A percentile compares a stretch with the other conserved stretches of the same genome.
Evolutionary conservation across 2,113 vertebrate species (phyloP).

Genomic region (Osmerus eperlanus): DNA sequence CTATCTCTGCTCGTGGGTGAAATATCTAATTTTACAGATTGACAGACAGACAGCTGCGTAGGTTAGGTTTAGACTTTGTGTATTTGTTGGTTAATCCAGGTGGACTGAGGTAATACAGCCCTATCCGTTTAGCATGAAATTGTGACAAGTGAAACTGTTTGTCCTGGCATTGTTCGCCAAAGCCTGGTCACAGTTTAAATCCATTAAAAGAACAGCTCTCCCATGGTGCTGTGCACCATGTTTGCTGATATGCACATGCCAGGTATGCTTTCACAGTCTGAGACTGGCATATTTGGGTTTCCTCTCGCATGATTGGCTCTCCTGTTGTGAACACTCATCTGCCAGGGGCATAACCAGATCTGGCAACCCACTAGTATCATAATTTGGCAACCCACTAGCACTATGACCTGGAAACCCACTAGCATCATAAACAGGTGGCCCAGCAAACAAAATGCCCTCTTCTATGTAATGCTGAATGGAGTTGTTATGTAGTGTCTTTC

Average conservation of each 20-base stretch:
- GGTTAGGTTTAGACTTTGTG: slow-evolving; percentile 9
- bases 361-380: slow-evolving; percentile 15
- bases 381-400: background rate
- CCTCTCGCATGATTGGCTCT: background rate
- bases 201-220: slow-evolving; percentile 24
- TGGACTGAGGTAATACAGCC: slow-evolving; percentile 27
- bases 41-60: slow-evolving; percentile 19
- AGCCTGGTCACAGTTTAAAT: slow-evolving; percentile 21
- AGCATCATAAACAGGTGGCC: background rate
- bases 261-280: background rate
- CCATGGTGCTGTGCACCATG: background rate
- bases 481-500: background rate
- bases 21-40: background rate
- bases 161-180: slow-evolving; percentile 24
- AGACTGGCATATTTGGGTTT: slow-evolving; percentile 13
- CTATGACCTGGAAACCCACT: background rate
- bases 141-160: slow-evolving; percentile 39
- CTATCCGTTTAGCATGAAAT: slow-evolving; percentile 29
- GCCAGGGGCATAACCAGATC: background rate
- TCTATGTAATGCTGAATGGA: background rate
- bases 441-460: background rate
- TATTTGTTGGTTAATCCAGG: slow-evolving; percentile 13
- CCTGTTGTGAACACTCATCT: background rate
- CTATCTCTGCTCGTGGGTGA: too few species aligned
- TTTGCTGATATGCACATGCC: slow-evolving; percentile 21